Evolutionary conservation across 1,140 invertebrate genomes (phyloP).

Genomic region (Aphidius gifuensis): DNA sequence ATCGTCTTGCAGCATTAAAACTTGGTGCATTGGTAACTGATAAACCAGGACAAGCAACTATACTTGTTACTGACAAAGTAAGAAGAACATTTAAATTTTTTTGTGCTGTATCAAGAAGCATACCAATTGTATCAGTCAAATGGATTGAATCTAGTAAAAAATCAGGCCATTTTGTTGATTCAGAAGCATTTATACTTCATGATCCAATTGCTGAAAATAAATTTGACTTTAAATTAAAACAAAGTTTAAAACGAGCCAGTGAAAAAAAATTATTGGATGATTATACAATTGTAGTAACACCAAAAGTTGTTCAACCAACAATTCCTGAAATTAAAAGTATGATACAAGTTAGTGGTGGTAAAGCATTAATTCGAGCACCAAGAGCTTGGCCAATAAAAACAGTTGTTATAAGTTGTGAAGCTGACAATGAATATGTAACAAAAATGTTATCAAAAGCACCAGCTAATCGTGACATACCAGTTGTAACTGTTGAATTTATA

Average conservation of each 20-base stretch:
- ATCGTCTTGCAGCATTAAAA: conserved; percentile 21
- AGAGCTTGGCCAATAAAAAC: conserved; percentile 42
- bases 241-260: conserved; percentile 45
- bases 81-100: conserved; percentile 56
- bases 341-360: conserved; percentile 46
- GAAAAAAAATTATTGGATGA: conserved; percentile 43
- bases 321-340: conserved; percentile 55
- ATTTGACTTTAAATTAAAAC: conserved; percentile 46
- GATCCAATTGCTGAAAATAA: conserved; percentile 49
- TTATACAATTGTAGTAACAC: conserved; percentile 47
- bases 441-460: conserved; percentile 43
- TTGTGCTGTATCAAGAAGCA: conserved; percentile 47
- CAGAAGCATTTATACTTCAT: conserved; percentile 46
- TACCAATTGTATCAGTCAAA: conserved; percentile 49
- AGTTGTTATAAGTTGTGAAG: conserved; percentile 44
- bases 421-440: conserved; percentile 42
- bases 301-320: conserved; percentile 47
- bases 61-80: conserved; percentile 56
- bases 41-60: conserved; percentile 40
- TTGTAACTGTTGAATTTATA: conserved; percentile 53
- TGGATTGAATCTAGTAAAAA: conserved; percentile 49
- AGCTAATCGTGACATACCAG: conserved; percentile 31
- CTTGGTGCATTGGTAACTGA: conserved; percentile 47
- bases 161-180: conserved; percentile 39
- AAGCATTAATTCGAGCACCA: conserved; percentile 37